These are phyloP conservation scores for Oncorhynchus mykiss DNA, from an alignment of 2,113 vertebrate genomes.

Conservation along the genomic window DNA sequence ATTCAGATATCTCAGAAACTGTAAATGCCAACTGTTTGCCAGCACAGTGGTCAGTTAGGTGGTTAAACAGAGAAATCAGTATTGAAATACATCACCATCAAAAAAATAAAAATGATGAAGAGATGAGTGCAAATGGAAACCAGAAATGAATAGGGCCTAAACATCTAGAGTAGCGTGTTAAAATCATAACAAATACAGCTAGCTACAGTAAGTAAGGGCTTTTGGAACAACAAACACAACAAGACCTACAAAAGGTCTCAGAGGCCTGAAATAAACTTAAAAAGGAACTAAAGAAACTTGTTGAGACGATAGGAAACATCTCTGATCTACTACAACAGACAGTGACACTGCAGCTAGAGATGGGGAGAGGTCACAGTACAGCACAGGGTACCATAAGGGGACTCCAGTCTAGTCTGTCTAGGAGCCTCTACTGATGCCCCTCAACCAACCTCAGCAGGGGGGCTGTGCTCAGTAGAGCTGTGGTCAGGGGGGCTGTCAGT, in stretches of 20 bases:
- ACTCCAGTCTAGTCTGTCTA: not conserved
- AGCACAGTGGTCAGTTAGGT: too few species aligned
- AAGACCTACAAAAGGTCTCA: not conserved
- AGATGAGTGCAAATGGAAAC: too few species aligned
- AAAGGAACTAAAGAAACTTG: too few species aligned
- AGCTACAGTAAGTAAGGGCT: not conserved
- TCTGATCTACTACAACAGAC: slow-evolving; percentile 16
- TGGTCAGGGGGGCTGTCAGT: not conserved
- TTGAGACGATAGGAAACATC: not conserved
- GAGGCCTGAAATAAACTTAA: too few species aligned
- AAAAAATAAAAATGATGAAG: too few species aligned
- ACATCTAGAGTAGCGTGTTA: not conserved
- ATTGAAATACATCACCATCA: too few species aligned
- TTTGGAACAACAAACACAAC: slow-evolving; percentile 12
- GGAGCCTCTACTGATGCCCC: slow-evolving; percentile 38
- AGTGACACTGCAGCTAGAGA: slow-evolving; percentile 11
- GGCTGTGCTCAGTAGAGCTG: slow-evolving; percentile 44
- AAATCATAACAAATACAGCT: not conserved
- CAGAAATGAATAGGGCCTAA: not conserved
- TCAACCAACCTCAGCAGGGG: slow-evolving; percentile 64
- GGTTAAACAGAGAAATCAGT: too few species aligned
- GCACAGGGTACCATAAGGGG: slow-evolving; percentile 7
- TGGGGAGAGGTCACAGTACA: slow-evolving; percentile 37
- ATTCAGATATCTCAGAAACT: too few species aligned
- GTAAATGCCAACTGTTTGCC: too few species aligned